Evolutionary conservation across 2,113 vertebrate species (phyloP).

Genomic region (Hippoglossus stenolepis): DNA sequence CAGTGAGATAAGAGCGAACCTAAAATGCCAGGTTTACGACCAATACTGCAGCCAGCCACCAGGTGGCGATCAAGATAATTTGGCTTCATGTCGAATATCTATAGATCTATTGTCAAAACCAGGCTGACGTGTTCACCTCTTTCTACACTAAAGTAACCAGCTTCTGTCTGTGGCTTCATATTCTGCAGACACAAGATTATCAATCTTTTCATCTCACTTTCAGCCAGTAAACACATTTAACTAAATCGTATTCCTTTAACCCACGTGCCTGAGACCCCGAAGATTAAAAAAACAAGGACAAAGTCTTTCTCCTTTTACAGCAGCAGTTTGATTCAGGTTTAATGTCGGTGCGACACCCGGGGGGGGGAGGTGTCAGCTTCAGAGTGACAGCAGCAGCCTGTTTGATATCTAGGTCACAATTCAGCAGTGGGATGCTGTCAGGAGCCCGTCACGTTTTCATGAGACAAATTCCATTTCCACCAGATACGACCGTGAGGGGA

Average conservation of each 20-base stretch:
- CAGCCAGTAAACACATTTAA: too few relatives aligned
- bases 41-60: neutral
- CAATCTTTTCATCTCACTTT: too few relatives aligned
- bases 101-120: too few relatives aligned
- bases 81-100: too few relatives aligned
- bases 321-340: slow-evolving; percentile 26
- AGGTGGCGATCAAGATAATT: too few relatives aligned
- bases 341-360: neutral
- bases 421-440: slow-evolving; percentile 44
- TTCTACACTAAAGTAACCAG: too few relatives aligned
- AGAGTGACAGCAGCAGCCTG: slow-evolving; percentile 73
- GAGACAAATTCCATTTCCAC: slow-evolving; percentile 14
- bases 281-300: neutral
- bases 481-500: neutral
- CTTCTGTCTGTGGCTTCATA: too few relatives aligned
- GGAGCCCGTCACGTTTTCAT: slow-evolving; percentile 34
- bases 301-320: neutral
- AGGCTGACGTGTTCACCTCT: too few relatives aligned
- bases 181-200: too few relatives aligned
- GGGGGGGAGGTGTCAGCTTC: slow-evolving; percentile 3
- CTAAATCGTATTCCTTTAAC: too few relatives aligned
- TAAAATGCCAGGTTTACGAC: neutral
- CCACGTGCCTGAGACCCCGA: neutral
- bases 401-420: slow-evolving; percentile 70
- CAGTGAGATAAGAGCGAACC: too few relatives aligned